phyloP scores from a whole-genome alignment of 1,140 invertebrate genomes.

The Pissodes strobi region DNA sequence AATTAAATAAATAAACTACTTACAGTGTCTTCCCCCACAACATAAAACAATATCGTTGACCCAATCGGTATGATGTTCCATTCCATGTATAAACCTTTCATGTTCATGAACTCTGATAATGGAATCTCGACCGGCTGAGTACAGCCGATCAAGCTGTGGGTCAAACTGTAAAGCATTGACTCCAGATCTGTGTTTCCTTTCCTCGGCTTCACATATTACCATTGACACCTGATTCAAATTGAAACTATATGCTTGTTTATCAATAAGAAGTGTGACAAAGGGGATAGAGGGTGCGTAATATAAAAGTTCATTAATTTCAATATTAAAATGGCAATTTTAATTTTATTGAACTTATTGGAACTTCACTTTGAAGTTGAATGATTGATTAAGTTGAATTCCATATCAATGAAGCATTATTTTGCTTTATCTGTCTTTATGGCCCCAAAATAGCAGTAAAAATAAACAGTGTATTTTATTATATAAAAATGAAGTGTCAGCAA shows the following conservation, averaged over 20 bases:
- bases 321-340: neutral
- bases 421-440: too few species aligned
- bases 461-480: too few species aligned
- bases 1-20: too few species aligned
- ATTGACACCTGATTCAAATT: constrained; percentile 83
- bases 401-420: too few species aligned
- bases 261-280: too few species aligned
- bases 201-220: constrained; percentile 96
- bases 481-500: too few species aligned
- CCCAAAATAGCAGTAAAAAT: too few species aligned
- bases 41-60: constrained; percentile 99
- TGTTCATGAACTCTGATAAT: constrained; percentile 97
- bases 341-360: neutral
- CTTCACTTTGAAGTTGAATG: too few species aligned
- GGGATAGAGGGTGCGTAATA: too few species aligned
- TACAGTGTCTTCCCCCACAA: constrained; percentile 93
- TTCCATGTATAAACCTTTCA: constrained; percentile 91
- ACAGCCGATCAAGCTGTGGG: constrained; percentile 82
- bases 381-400: neutral
- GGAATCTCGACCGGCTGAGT: constrained; percentile 97
- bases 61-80: constrained; percentile 99
- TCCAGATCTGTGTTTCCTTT: constrained; percentile 91
- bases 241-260: too few species aligned
- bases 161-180: constrained; percentile 96
- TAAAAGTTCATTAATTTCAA: neutral